Evolutionary conservation across 2,797 vertebrate species (phyloP).

Genomic region (Cryptoprocta ferox): DNA sequence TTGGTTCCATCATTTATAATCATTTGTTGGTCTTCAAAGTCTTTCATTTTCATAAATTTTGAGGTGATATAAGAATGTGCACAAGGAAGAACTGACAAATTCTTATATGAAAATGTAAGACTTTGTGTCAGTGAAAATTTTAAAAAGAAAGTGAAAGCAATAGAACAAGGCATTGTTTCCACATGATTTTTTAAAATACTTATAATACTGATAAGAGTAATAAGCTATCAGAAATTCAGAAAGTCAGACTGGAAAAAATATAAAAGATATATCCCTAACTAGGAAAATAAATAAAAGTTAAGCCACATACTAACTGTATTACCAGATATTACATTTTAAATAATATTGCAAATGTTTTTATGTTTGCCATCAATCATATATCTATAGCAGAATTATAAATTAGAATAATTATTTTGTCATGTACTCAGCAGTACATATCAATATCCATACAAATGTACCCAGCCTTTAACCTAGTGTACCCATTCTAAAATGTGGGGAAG

Average conservation of each 20-base stretch:
- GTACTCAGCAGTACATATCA: background rate
- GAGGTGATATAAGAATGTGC: background rate
- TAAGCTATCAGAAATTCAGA: background rate
- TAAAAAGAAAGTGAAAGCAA: background rate
- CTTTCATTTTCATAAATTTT: background rate
- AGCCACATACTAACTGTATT: background rate
- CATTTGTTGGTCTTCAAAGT: background rate
- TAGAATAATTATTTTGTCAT: background rate
- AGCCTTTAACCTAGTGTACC: background rate
- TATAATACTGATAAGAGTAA: background rate
- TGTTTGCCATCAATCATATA: background rate
- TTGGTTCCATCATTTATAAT: background rate
- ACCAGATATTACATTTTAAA: background rate
- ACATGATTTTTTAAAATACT: background rate
- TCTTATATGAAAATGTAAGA: background rate
- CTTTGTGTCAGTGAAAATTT: background rate
- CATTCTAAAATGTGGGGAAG: background rate
- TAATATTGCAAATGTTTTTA: background rate
- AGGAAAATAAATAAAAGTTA: background rate
- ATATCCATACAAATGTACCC: background rate
- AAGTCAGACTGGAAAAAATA: background rate
- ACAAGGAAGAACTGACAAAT: background rate
- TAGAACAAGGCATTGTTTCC: background rate
- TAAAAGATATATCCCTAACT: background rate
- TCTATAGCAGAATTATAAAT: background rate